Percentiles rank a stretch among this genome's conserved stretches.
Conservation (phyloP, 2,888 invertebrate species). For the Aphodius sticticus region DNA sequence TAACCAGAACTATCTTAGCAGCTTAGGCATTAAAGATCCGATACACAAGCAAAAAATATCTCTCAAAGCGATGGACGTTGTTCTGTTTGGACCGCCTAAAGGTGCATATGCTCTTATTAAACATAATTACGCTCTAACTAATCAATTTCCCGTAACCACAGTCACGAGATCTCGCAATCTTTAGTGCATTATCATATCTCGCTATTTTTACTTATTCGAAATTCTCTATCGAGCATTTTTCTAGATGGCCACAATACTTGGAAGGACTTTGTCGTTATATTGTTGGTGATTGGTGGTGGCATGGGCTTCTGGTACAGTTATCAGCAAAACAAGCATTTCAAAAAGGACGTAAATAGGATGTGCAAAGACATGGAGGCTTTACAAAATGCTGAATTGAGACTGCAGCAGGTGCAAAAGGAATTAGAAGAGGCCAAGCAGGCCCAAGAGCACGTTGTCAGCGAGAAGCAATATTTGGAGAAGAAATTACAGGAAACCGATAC, state of each 20-base stretch:
- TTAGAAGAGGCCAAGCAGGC: slow-evolving; percentile 84
- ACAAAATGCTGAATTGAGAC: slow-evolving; percentile 86
- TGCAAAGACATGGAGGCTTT: slow-evolving; percentile 93
- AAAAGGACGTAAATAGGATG: slow-evolving; percentile 88
- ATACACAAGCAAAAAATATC: slow-evolving; percentile 98
- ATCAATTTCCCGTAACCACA: background rate
- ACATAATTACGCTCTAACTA: background rate
- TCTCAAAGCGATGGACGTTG: slow-evolving; percentile 98
- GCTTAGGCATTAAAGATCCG: slow-evolving; percentile 95
- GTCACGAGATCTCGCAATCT: background rate
- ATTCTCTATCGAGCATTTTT: slow-evolving; percentile 17
- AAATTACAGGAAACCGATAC: slow-evolving; percentile 77
- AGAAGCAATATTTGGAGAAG: slow-evolving; percentile 83
- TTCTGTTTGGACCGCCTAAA: slow-evolving; percentile 97
- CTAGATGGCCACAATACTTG: slow-evolving; percentile 61
- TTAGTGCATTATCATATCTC: background rate
- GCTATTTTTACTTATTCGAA: background rate
- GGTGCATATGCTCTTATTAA: slow-evolving; percentile 65
- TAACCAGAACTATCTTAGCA: slow-evolving; percentile 89
- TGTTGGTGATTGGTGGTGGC: slow-evolving; percentile 82
- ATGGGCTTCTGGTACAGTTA: slow-evolving; percentile 93
- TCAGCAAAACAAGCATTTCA: slow-evolving; percentile 88
- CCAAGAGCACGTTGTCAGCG: slow-evolving; percentile 81
- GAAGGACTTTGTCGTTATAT: slow-evolving; percentile 90
- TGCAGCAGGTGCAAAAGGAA: slow-evolving; percentile 86